Evolutionary conservation across 64 coral and sea anemone genomes (phyloP).

Genomic region (Trachythela sp.): DNA sequence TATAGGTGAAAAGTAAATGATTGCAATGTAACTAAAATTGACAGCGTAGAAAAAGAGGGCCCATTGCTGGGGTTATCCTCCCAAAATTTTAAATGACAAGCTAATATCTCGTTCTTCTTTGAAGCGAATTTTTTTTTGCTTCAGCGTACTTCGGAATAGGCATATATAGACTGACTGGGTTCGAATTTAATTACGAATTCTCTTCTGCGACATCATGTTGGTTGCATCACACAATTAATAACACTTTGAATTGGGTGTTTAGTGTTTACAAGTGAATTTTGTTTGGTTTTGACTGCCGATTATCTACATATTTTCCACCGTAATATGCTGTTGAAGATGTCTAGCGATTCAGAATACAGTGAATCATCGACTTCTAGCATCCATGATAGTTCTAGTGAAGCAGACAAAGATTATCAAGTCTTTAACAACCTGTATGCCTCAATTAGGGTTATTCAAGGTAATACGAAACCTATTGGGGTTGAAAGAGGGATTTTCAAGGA

Average conservation of each 20-base stretch:
- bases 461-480: no score
- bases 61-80: no score
- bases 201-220: background rate
- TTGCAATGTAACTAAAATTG: no score
- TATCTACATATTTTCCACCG: background rate
- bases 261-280: no score
- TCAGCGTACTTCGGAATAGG: background rate
- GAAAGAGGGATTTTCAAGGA: no score
- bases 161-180: background rate
- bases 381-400: background rate
- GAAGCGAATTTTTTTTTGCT: constrained; percentile 13
- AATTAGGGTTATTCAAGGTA: no score
- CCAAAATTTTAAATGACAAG: no score
- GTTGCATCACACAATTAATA: background rate
- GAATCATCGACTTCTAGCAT: background rate
- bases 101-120: no score
- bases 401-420: background rate
- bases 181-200: background rate
- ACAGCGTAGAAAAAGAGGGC: no score
- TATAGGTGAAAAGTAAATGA: no score
- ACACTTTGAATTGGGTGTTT: no score
- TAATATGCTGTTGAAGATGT: background rate
- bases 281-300: background rate
- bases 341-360: constrained; percentile 10
- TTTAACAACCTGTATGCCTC: background rate